These are phyloP conservation scores for Eupelmus urozonus DNA, from an alignment of 2,888 invertebrate species.

Conservation along the genomic window DNA sequence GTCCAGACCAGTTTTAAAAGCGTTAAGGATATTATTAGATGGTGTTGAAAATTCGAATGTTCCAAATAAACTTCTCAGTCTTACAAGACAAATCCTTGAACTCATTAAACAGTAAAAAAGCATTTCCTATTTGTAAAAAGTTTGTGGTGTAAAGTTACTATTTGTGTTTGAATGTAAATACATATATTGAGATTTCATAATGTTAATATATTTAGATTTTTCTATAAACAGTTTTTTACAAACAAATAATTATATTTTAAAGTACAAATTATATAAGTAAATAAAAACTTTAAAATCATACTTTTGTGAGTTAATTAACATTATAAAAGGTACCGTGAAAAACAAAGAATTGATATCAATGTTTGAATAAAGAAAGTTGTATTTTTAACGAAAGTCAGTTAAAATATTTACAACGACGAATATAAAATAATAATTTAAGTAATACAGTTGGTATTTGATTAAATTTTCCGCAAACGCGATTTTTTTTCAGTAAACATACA, in stretches of 20 bases:
- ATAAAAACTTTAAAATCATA: background rate
- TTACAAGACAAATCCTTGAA: slow-evolving; percentile 33
- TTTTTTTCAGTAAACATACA: slow-evolving; percentile 71
- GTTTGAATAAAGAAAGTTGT: slow-evolving; percentile 69
- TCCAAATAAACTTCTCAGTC: slow-evolving; percentile 31
- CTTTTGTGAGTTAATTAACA: too few species aligned
- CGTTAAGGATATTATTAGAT: slow-evolving; percentile 30
- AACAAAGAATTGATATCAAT: too few species aligned
- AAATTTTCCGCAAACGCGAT: slow-evolving; percentile 64
- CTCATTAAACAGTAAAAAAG: slow-evolving; percentile 11
- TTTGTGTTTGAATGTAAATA: background rate
- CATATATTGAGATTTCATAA: background rate
- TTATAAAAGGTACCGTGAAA: too few species aligned
- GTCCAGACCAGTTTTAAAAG: slow-evolving; percentile 57
- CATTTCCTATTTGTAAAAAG: slow-evolving; percentile 4
- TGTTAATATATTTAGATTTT: background rate
- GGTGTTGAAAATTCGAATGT: slow-evolving; percentile 34
- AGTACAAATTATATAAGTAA: background rate
- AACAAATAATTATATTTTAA: background rate
- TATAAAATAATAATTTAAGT: slow-evolving; percentile 76
- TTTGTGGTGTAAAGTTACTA: background rate
- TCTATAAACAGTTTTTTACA: background rate
- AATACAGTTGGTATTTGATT: slow-evolving; percentile 74
- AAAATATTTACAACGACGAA: slow-evolving; percentile 74
- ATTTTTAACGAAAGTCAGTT: slow-evolving; percentile 71